These are phyloP conservation scores for Tenthredo notha DNA, from an alignment of 2,888 invertebrate genomes.

Conservation along the genomic window DNA sequence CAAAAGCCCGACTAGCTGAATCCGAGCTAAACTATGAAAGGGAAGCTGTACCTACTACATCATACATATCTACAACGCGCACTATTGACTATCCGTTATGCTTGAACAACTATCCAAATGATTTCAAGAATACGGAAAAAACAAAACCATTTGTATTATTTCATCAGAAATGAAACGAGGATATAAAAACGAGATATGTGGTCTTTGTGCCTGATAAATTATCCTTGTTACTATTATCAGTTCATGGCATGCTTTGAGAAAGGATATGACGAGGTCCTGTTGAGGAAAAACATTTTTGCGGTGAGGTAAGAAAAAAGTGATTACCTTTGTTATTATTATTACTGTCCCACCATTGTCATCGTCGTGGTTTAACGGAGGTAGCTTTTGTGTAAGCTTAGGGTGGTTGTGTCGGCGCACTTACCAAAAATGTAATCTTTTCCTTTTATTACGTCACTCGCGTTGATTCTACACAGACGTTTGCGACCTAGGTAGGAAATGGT, in stretches of 20 bases:
- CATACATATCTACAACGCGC: not conserved
- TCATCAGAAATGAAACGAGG: not conserved
- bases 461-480: conserved; percentile 24
- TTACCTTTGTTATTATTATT: conserved; percentile 5
- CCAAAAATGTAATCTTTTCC: conserved; percentile 47
- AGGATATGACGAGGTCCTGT: not conserved
- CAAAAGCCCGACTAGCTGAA: not conserved
- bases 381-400: conserved; percentile 46
- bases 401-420: conserved; percentile 33
- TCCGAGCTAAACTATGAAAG: conserved; percentile 10
- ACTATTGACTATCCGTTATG: not conserved
- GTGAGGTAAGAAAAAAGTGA: not conserved
- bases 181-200: not conserved
- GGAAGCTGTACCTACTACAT: not conserved
- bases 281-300: not conserved
- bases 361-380: conserved; percentile 42
- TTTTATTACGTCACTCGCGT: conserved; percentile 41
- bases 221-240: not conserved
- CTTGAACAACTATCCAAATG: not conserved
- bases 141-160: not conserved
- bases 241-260: not conserved
- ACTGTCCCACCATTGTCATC: conserved; percentile 30
- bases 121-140: not conserved
- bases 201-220: not conserved
- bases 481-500: not conserved